Evolutionary conservation across 2,888 invertebrate species (phyloP).

Genomic region (Hemithea aestivaria): DNA sequence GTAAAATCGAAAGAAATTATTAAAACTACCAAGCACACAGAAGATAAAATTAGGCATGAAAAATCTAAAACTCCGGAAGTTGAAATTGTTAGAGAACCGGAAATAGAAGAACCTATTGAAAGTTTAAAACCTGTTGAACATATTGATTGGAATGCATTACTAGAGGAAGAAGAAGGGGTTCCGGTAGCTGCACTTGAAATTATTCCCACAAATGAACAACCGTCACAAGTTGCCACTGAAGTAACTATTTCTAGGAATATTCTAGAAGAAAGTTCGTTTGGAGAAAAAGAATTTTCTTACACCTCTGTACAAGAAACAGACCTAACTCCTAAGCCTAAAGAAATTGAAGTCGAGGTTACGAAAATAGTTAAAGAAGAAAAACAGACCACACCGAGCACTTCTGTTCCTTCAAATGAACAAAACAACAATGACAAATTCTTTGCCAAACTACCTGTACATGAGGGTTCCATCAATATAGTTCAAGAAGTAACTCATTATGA

Average conservation of each 20-base stretch:
- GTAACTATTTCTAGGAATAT: conserved; percentile 46
- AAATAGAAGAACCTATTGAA: conserved; percentile 21
- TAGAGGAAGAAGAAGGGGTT: conserved; percentile 60
- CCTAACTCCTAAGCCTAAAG: conserved; percentile 8
- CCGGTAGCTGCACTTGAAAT: conserved; percentile 41
- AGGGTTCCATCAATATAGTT: conserved; percentile 48
- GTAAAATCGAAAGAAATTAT: conserved; percentile 23
- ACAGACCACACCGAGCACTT: conserved; percentile 18
- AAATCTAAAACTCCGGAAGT: neutral
- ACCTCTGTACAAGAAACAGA: too few relatives aligned
- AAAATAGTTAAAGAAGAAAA: conserved; percentile 16
- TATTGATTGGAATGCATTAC: conserved; percentile 66
- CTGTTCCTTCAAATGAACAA: conserved; percentile 49
- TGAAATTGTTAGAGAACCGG: conserved; percentile 7
- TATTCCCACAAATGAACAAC: conserved; percentile 26
- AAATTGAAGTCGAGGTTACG: conserved; percentile 3
- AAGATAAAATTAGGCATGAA: conserved; percentile 1
- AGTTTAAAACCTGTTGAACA: conserved; percentile 50
- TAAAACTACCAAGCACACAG: neutral
- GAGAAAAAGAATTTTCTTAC: too few relatives aligned
- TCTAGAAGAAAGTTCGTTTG: conserved; percentile 39
- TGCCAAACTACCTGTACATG: conserved; percentile 42
- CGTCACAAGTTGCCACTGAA: conserved; percentile 57
- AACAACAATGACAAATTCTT: conserved; percentile 67
- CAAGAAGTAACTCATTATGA: conserved; percentile 54